Base-by-base conservation (phyloP, 2,113 vertebrate species). In the Pteruthius melanotis region DNA sequence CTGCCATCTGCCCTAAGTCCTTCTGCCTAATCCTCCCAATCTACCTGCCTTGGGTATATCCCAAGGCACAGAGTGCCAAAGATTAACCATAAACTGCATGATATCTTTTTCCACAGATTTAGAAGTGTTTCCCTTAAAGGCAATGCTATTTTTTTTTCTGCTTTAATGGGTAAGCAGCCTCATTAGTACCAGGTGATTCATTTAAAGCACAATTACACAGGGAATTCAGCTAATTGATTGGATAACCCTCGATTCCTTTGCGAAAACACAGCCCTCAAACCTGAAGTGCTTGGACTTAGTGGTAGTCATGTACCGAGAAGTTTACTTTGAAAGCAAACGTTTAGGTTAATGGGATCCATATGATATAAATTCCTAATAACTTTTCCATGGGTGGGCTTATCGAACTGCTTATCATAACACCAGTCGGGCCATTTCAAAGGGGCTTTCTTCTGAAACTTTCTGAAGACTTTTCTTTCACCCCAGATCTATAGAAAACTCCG, bases 331-430 rank as follows among this genome's bases (percentile, higher is more conserved):
- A 97, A 97, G 95, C 94, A 97, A 90, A 95, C 91, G 84, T 95
- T 96, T 86, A 91, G 95, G 93, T 95, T 98, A 98, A 98, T 98
- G 97, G 97, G 78, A 95, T 98, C 97, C 98, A 98, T 97, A 97
- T 98, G 98, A 96, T 71, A 96, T 44, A 82, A 81, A 89, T 92
- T 94, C 89, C 77, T 92, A 94, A 90, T 86, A 92, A 95, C 94
- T 93, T 93, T 95, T 90, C 93, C 95, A 96, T 96, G 97, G 98
- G 98, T 98, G 97, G 96, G 97, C 97, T 97, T 96, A 96, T 97
- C 97, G 83, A 97, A 86, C 65, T 89, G 72, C 89, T 94, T 97
- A 87, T 95, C 95, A 97, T 92, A 97, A 97, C 96, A 97, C 57
- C 83, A 83, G 84, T 84, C 69, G 59, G 92, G 68, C 70, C 72